Base-by-base conservation (phyloP, 1,140 invertebrate species). In the Metopolophium dirhodum region DNA sequence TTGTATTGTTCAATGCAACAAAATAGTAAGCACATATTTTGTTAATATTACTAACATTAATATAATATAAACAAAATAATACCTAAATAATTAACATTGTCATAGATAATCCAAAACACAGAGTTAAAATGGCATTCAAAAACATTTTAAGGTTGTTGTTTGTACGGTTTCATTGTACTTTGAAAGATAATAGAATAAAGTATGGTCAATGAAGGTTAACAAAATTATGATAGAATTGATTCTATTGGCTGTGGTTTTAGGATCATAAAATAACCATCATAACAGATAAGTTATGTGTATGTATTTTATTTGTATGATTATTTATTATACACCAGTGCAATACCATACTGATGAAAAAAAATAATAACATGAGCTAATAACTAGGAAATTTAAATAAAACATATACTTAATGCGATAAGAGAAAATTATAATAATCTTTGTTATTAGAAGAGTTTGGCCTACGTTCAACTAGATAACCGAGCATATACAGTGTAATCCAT, bases 391-490 rank as follows among this genome's bases (percentile, higher is more conserved):
- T 77, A 77, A 77, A 77, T 77, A 77, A 77, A 77, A 77, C 61
- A 30, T 6, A n/a, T n/a, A 77, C 30, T 77, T n/a, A 7, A 18
- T 77, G n/a, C 14, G 61, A 77, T 77, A 77, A 77, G 30, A 68
- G 61, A 77, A 77, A n/a, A 68, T 68, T 68, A 77, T 77, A 77
- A 77, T 77, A n/a, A 77, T 77, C 61, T 77, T 77, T 77, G n/a
- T n/a, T 77, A 6, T 18, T 77, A 77, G 61, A 77, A 77, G 57
- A 61, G 61, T 77, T 77, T 77, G 61, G 30, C n/a, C 61, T 77
- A n/a, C n/a, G 14, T 77, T n/a, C 3, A 77, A 77, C 30, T 35
- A 77, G 14, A 77, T 77, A 77, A 77, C 6, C 4, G 6, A 77
- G 30, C 14, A n/a, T 77, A n/a, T 77, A 77, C 61, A 77, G 61